phyloP scores from a whole-genome alignment of 2,888 invertebrate genomes.

The Ecliptopera silaceata region DNA sequence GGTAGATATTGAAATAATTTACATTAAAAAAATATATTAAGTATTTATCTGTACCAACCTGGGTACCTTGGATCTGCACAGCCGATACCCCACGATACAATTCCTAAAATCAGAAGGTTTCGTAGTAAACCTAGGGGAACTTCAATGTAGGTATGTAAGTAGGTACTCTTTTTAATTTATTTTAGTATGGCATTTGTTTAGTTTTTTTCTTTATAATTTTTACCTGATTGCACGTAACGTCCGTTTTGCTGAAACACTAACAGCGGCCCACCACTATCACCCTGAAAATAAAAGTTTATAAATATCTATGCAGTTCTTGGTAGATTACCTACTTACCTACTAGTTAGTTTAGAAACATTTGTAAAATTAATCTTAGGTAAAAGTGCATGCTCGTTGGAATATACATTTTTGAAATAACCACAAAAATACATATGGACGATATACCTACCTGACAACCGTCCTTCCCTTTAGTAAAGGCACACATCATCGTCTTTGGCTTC shows the following conservation, averaged over 20 bases:
- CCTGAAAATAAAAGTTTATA: constrained; percentile 66
- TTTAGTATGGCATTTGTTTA: no score
- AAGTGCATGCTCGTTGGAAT: no score
- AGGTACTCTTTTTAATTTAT: not conserved
- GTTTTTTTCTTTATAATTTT: no score
- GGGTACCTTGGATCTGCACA: constrained; percentile 84
- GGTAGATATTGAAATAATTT: not conserved
- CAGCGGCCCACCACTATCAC: constrained; percentile 87
- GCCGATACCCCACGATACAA: constrained; percentile 86
- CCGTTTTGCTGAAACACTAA: constrained; percentile 77
- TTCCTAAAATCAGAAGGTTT: constrained; percentile 65
- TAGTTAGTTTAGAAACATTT: no score
- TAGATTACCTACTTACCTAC: not conserved
- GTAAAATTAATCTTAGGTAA: no score
- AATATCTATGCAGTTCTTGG: no score
- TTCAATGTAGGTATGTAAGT: not conserved
- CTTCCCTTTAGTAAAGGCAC: constrained; percentile 83
- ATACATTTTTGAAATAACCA: no score
- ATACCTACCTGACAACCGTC: constrained; percentile 84
- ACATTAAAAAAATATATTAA: no score
- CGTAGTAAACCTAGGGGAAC: not conserved
- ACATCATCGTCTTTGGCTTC: constrained; percentile 80
- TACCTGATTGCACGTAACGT: constrained; percentile 84
- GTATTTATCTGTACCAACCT: constrained; percentile 51
- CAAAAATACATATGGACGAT: no score